Percentiles rank a stretch among this genome's conserved stretches.
These are phyloP conservation scores for Manduca sexta DNA, from an alignment of 1,140 invertebrate species.

Conservation along the genomic window DNA sequence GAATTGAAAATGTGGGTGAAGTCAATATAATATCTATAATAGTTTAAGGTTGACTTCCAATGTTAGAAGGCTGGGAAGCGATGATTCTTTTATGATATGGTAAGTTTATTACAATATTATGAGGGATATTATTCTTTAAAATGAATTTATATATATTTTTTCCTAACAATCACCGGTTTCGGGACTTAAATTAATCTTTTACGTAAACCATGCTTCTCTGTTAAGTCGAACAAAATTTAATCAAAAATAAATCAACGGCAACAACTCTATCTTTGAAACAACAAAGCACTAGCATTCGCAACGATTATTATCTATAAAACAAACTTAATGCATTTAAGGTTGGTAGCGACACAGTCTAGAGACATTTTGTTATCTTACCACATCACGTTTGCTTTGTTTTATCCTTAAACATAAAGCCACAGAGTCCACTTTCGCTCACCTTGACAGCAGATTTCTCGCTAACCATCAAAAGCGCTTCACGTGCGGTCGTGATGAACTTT, in stretches of 20 bases:
- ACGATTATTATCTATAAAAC: conserved; percentile 71
- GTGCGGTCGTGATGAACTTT: conserved; percentile 30
- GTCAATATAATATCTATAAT: no score
- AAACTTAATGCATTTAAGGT: conserved; percentile 71
- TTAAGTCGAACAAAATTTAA: conserved; percentile 63
- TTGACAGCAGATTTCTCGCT: conserved; percentile 16
- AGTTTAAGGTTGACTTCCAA: no score
- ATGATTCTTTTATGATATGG: no score
- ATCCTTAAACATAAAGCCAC: conserved; percentile 18
- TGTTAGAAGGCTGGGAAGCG: no score
- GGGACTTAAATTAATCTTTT: no score
- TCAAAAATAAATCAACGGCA: conserved; percentile 68
- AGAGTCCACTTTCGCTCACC: conserved; percentile 28
- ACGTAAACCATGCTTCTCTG: not conserved
- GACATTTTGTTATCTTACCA: conserved; percentile 56
- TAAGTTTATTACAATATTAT: no score
- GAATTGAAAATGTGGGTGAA: no score
- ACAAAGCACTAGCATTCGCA: conserved; percentile 68
- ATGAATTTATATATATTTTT: no score
- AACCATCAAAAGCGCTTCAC: conserved; percentile 15
- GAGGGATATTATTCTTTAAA: no score
- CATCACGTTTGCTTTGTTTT: conserved; percentile 22
- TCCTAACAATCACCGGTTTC: no score
- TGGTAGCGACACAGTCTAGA: conserved; percentile 69
- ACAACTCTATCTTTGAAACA: conserved; percentile 71